Evolutionary conservation across 2,888 invertebrate species (phyloP), one percentile per base, ranked within the genome.

Genomic region (Meiosimyza platycephala): DNA sequence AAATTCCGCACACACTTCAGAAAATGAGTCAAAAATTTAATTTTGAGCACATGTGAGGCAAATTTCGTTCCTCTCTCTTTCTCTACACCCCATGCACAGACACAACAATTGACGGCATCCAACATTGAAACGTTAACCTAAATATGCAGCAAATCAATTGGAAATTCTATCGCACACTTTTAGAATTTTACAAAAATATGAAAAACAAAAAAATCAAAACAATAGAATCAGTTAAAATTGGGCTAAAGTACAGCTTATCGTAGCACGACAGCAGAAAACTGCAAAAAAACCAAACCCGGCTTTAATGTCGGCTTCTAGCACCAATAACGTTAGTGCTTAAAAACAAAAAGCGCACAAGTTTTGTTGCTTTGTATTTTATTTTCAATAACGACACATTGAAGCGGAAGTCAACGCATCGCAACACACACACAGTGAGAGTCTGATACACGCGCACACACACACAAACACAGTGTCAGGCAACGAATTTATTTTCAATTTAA

Each of bases 401-500:
- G 48, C 48, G 63, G 63, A 63, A 63, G 63, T 63, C 47, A 63
- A 63, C 48, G 47, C 57, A 52, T 22, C 22, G 67, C 15, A 13
- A 15, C 62, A 40, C 13, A 63, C 57, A 55, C n/a, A 57, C 48
- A 52, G 12, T 3, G 28, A 3, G 28, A 28, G 28, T 28, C 28
- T 28, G 28, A 28, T 47, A 51, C 52, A 65, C 65, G 22, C 40
- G 55, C 64, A 57, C 48, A 62, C 50, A 65, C 52, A 71, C 64
- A 50, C 64, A 71, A 15, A 64, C 57, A 18, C 40, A 54, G 54
- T 54, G 54, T 54, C 16, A 16, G n/a, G 9, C 40, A 63, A 47
- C 63, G 16, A 63, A 47, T 63, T 63, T 50, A 63, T 63, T 63
- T 63, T 63, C 63, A 63, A 63, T 63, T 63, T 63, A 63, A 63